Percentiles rank a stretch among this genome's conserved stretches.
These are phyloP conservation scores for Brachycybe producta DNA, from an alignment of 2,888 invertebrate genomes.

Conservation along the genomic window DNA sequence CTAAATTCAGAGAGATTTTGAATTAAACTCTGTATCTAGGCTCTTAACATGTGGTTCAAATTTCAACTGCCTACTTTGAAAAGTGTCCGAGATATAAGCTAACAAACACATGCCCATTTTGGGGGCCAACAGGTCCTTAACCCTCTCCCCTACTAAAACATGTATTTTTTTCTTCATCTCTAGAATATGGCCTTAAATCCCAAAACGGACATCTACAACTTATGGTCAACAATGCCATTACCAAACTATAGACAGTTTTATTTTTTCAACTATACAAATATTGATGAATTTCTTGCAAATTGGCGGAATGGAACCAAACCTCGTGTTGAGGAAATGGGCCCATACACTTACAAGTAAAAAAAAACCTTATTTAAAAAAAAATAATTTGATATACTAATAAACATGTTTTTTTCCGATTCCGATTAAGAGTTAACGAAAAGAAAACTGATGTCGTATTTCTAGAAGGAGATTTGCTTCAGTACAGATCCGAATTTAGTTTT, in stretches of 20 bases:
- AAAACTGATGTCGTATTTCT: background rate
- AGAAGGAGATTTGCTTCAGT: background rate
- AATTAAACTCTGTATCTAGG: no score
- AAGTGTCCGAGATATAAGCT: no score
- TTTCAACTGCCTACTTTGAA: no score
- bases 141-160: no score
- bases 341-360: slow-evolving; percentile 4
- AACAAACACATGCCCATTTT: no score
- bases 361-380: no score
- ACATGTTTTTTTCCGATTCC: background rate
- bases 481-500: background rate
- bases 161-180: no score
- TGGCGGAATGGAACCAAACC: slow-evolving; percentile 5
- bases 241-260: background rate
- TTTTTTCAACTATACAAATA: slow-evolving; percentile 7
- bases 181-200: no score
- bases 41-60: no score
- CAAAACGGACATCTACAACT: background rate
- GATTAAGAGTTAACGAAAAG: background rate
- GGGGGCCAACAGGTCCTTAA: no score
- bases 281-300: background rate
- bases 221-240: background rate
- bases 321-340: slow-evolving; percentile 4
- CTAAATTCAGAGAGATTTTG: no score
- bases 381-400: no score